phyloP scores from a whole-genome alignment of 2,888 invertebrate species.

The Pollenia amentaria region DNA sequence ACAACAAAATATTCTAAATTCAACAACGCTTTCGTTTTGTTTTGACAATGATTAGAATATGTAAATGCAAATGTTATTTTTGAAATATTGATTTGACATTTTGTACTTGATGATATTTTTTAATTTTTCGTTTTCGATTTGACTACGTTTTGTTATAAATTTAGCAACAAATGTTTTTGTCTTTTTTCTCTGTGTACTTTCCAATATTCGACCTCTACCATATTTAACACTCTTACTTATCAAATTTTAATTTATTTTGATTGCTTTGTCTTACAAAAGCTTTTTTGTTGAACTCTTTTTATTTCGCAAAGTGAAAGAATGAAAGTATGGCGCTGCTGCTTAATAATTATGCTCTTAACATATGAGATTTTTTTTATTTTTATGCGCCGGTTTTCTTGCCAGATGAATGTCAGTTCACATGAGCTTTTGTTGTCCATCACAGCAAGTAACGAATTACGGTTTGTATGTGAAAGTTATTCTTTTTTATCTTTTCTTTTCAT shows the following conservation, averaged over 20 bases:
- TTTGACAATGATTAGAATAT: too few species aligned
- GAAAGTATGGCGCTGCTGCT: slow-evolving; percentile 60
- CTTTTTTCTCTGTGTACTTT: not conserved
- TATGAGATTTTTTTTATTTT: not conserved
- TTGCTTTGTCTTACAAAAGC: not conserved
- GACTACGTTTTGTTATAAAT: too few species aligned
- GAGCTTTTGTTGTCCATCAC: slow-evolving; percentile 61
- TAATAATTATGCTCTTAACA: slow-evolving; percentile 12
- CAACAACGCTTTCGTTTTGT: too few species aligned
- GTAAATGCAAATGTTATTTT: too few species aligned
- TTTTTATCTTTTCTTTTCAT: slow-evolving; percentile 50
- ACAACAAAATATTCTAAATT: too few species aligned
- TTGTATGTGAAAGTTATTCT: slow-evolving; percentile 67
- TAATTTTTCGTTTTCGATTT: too few species aligned
- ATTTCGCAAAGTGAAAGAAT: slow-evolving; percentile 68
- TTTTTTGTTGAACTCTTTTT: slow-evolving; percentile 17
- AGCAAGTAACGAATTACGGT: slow-evolving; percentile 42
- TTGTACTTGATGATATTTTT: too few species aligned
- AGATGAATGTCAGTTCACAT: slow-evolving; percentile 60
- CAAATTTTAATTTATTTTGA: slow-evolving; percentile 11
- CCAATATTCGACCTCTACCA: not conserved
- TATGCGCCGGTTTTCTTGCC: slow-evolving; percentile 28
- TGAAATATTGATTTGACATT: too few species aligned
- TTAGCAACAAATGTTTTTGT: too few species aligned
- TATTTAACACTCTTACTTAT: slow-evolving; percentile 5